These are phyloP conservation scores for Drosophila mettleri DNA, from an alignment of 2,888 invertebrate species.

Conservation along the genomic window DNA sequence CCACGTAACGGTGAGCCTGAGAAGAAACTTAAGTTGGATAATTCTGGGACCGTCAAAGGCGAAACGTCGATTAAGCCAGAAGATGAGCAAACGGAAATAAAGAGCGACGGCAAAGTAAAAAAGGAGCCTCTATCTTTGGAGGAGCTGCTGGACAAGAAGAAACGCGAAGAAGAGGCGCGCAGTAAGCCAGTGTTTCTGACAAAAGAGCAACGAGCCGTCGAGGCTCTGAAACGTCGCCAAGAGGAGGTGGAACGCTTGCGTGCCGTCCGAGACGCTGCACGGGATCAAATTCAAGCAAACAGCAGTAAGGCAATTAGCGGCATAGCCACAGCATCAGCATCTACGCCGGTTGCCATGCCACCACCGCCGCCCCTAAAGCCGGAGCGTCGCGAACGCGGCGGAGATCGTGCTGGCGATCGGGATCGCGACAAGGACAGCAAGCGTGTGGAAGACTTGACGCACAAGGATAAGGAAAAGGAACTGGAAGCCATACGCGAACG, in stretches of 20 bases:
- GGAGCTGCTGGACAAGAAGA: conserved; percentile 97
- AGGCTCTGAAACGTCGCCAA: conserved; percentile 95
- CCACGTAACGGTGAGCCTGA: conserved; percentile 49
- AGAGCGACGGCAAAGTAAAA: conserved; percentile 83
- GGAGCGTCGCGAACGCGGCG: conserved; percentile 85
- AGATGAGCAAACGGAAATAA: conserved; percentile 84
- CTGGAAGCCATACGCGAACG: conserved; percentile 97
- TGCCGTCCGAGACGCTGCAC: conserved; percentile 86
- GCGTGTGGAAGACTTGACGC: conserved; percentile 84
- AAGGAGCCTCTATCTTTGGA: conserved; percentile 97
- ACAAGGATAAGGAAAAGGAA: conserved; percentile 96
- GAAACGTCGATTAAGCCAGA: conserved; percentile 64
- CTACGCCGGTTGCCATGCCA: conserved; percentile 35
- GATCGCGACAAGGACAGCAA: conserved; percentile 85
- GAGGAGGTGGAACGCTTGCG: conserved; percentile 94
- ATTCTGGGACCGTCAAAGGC: conserved; percentile 1
- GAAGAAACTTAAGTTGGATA: conserved; percentile 67
- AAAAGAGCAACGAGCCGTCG: conserved; percentile 96
- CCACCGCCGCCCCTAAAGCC: conserved; percentile 49
- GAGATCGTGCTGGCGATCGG: conserved; percentile 70
- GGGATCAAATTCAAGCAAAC: conserved; percentile 60
- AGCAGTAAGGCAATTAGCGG: conserved; percentile 43
- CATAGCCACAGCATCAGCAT: conserved; percentile 65
- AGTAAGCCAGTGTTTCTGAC: conserved; percentile 98
- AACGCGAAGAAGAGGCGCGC: conserved; percentile 96